phyloP scores from a whole-genome alignment of 2,888 invertebrate species.

The Adelognathus sp. region DNA sequence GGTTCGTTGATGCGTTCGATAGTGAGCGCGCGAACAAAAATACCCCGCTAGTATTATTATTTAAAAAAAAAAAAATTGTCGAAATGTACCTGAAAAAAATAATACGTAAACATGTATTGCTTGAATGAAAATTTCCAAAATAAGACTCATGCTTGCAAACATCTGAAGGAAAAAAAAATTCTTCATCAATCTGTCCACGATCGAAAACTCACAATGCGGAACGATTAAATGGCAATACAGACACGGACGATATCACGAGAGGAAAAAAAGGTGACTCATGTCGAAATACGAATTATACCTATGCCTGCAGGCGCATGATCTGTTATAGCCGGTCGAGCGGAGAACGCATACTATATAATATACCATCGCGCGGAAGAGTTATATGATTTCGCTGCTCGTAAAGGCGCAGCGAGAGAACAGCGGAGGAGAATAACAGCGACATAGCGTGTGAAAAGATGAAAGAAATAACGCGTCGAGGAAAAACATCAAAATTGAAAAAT shows the following conservation, averaged over 20 bases:
- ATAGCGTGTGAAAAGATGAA: not conserved
- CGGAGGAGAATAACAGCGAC: not conserved
- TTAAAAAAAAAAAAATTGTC: too few relatives aligned
- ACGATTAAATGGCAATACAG: constrained; percentile 32
- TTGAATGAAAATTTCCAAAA: too few relatives aligned
- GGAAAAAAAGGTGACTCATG: constrained; percentile 55
- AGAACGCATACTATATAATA: not conserved
- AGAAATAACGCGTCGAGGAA: constrained; percentile 57
- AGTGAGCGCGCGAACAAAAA: too few relatives aligned
- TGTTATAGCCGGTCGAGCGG: not conserved
- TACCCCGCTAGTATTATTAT: too few relatives aligned
- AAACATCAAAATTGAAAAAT: constrained; percentile 81
- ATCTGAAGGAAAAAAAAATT: too few relatives aligned
- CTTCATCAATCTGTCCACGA: too few relatives aligned
- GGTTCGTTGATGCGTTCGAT: too few relatives aligned
- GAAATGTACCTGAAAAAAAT: too few relatives aligned
- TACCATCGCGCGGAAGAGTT: constrained; percentile 23
- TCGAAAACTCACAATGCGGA: not conserved
- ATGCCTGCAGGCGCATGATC: not conserved
- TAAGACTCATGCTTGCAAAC: too few relatives aligned
- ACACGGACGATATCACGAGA: constrained; percentile 44
- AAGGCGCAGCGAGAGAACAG: constrained; percentile 60
- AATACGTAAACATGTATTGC: too few relatives aligned
- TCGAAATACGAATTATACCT: constrained; percentile 72
- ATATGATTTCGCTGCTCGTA: constrained; percentile 79